Conservation (phyloP, 2,797 vertebrate species). For the Phrynocephalus forsythii region DNA sequence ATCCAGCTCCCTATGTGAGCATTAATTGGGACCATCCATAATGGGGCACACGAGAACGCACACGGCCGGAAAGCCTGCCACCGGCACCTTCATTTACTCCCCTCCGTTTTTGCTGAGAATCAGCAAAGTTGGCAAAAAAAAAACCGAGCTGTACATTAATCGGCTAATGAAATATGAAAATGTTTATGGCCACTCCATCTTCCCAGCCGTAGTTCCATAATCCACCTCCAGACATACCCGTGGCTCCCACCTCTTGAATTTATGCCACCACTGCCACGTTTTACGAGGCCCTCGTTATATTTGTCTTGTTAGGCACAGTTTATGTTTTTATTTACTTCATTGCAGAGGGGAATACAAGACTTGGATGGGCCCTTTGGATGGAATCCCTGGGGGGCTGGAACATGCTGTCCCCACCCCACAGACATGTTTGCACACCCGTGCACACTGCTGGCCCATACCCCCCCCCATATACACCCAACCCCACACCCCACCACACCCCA, state of each 20-base stretch:
- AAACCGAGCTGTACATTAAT: slow-evolving; percentile 80
- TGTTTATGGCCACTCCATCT: slow-evolving; percentile 84
- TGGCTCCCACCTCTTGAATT: slow-evolving; percentile 76
- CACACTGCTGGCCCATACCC: no score
- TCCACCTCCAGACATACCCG: slow-evolving; percentile 77
- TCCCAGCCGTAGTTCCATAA: slow-evolving; percentile 82
- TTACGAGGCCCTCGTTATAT: slow-evolving; percentile 66
- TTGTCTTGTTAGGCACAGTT: slow-evolving; percentile 70
- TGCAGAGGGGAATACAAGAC: slow-evolving; percentile 22
- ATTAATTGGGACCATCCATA: slow-evolving; percentile 86
- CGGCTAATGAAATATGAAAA: slow-evolving; percentile 89
- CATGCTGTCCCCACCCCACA: neutral
- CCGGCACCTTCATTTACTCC: slow-evolving; percentile 75
- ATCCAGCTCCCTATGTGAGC: slow-evolving; percentile 79
- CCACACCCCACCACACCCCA: no score
- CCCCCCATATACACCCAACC: no score
- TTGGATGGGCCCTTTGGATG: neutral
- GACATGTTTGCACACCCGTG: no score
- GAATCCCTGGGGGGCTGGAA: neutral
- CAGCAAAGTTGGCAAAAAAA: slow-evolving; percentile 78
- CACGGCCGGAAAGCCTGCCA: slow-evolving; percentile 72
- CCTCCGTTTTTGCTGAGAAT: slow-evolving; percentile 79
- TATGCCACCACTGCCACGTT: slow-evolving; percentile 71
- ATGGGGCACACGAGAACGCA: slow-evolving; percentile 50
- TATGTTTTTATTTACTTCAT: slow-evolving; percentile 65